Evolutionary conservation across 2,797 vertebrate species (phyloP), one percentile per base, ranked within the genome.

Genomic region (Scolopax bukidnonensis): DNA sequence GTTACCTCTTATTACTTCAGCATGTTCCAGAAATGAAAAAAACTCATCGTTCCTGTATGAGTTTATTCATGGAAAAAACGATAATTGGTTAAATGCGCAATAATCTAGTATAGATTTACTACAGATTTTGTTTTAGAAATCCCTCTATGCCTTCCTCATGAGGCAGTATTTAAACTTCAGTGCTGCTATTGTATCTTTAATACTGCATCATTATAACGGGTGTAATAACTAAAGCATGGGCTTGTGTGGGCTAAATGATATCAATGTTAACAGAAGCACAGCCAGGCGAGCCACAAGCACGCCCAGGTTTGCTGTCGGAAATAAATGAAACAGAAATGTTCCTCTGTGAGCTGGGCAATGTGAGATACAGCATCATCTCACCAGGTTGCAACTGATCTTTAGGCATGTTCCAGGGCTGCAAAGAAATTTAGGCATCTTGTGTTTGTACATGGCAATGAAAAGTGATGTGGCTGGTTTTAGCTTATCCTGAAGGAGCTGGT

Each of bases 191-290:
- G 9, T 65, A 11, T 85, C 36, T 85, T 65, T 78, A 57, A 56
- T 75, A 33, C 23, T 17, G 7, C 63, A 19, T 76, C 30, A 43
- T 65, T 90, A 21, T 45, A 81, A 93, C 12, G 14, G 25, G 10
- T 91, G 16, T 93, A 84, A 67, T 71, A 65, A 61, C 69, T 89
- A 75, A 81, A 90, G 30, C 7, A 8, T 43, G 14, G 38, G 30
- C 41, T 88, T 81, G 36, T 86, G 71, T 63, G 68, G 47, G 15
- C 51, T 83, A 88, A 84, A 64, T 68, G 25, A 45, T 84, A 81
- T 51, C 69, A 64, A 61, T 73, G 38, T 81, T 92, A 92, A 81
- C 63, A 94, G 76, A 83, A 89, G 33, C 41, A 84, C 27, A 92
- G 87, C 59, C 48, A 75, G 84, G 75, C 48, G 73, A 83, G 60